Conservation (phyloP, 92 coral and sea anemone genomes). For the Muricea muricata region DNA sequence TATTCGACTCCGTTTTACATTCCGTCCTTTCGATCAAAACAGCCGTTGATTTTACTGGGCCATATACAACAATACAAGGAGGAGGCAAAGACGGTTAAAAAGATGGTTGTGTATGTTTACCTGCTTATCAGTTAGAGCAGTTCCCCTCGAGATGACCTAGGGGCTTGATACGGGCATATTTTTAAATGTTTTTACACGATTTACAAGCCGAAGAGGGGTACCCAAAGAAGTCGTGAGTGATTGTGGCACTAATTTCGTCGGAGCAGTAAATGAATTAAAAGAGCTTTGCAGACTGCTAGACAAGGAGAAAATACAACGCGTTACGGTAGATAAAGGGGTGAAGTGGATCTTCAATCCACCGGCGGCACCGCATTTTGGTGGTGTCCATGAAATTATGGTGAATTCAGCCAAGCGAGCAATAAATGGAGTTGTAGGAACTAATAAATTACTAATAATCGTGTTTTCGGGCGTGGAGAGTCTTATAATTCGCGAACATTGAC, state of each 20-base stretch:
- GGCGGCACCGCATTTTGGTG: conserved; percentile 20
- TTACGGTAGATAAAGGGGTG: conserved; percentile 16
- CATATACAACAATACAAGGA: too few species aligned
- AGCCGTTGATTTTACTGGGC: too few species aligned
- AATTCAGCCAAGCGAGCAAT: too few species aligned
- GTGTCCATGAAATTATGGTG: conserved; percentile 15
- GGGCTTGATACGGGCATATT: conserved; percentile 67
- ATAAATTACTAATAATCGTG: conserved; percentile 5
- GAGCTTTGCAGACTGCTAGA: conserved; percentile 29
- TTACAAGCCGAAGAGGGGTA: conserved; percentile 57
- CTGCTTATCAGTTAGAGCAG: conserved; percentile 40
- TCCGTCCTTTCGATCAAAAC: too few species aligned
- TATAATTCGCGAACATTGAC: conserved; percentile 33
- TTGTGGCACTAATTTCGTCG: conserved; percentile 61
- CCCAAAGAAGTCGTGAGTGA: conserved; percentile 66
- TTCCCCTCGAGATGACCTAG: conserved; percentile 63
- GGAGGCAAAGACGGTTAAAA: too few species aligned
- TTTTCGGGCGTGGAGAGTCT: conserved; percentile 6
- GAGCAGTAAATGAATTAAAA: too few species aligned
- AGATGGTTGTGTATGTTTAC: too few species aligned
- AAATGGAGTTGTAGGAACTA: conserved; percentile 11
- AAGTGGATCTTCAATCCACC: too few species aligned
- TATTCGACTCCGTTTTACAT: too few species aligned
- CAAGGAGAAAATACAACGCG: conserved; percentile 54
- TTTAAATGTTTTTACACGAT: conserved; percentile 66